Base-by-base conservation (phyloP, 1,140 invertebrate genomes). In the Cyrtorhinus lividipennis region DNA sequence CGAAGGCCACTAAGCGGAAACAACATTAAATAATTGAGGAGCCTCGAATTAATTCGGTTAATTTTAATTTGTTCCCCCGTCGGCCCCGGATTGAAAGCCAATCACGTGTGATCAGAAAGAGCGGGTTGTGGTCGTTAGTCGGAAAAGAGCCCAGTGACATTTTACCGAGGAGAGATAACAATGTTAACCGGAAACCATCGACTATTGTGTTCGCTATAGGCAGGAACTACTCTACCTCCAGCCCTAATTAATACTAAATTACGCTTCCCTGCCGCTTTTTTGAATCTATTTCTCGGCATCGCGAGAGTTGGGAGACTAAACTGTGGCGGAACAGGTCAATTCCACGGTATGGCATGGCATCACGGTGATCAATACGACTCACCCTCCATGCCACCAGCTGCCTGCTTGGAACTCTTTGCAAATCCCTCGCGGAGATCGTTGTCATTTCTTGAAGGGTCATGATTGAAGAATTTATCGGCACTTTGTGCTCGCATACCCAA, bases 201-300 rank as follows among this genome's bases (percentile, higher is more conserved):
- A 53, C 48, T 53, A 53, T 53, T 53, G 48, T 53, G 48, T 13
- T 8, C 5, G 12, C 48, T 53, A 22, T 8, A 53, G 20, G 48
- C 48, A 10, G 48, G 48, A 53, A 53, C 48, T 53, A 53, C 48
- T 53, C 48, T 53, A 20, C 48, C 48, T 13, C 48, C 48, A 53
- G 20, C 48, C 48, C 48, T 53, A 53, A 53, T 53, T 53, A 53
- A 53, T 53, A 53, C 48, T 53, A 53, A 53, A 53, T 53, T 53
- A 53, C 18, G 18, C 48, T 53, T 53, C 48, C 48, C 48, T 20
- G 12, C 48, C 18, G 10, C 8, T 53, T n/a, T 8, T 10, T n/a
- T 8, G 38, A 8, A 44, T n/a, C n/a, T n/a, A n/a, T n/a, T 53
- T 53, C 48, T 20, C 48, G 10, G 10, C 12, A 5, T 5, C 5